These are phyloP conservation scores for Drosophila monieri DNA, from an alignment of 2,888 invertebrate species.

Conservation along the genomic window DNA sequence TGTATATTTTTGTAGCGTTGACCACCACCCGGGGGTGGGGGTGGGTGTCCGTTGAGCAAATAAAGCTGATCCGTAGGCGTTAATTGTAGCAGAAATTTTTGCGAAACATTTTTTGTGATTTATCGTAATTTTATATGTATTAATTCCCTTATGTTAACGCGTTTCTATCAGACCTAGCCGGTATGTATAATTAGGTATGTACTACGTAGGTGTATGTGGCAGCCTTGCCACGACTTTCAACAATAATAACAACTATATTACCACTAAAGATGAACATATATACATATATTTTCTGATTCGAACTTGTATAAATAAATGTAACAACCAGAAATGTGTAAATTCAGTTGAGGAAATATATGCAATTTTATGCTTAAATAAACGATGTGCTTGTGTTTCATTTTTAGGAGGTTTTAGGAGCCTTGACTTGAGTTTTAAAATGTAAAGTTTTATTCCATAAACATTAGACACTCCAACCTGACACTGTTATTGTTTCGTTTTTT, in stretches of 20 bases:
- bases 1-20: conserved; percentile 69
- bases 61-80: conserved; percentile 59
- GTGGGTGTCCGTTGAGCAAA: neutral
- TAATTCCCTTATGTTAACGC: conserved; percentile 44
- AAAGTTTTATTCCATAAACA: neutral
- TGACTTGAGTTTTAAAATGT: neutral
- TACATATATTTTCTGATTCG: conserved; percentile 69
- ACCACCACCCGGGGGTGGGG: conserved; percentile 17
- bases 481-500: neutral
- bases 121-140: conserved; percentile 68
- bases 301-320: conserved; percentile 51
- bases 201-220: conserved; percentile 26
- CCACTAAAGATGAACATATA: conserved; percentile 34
- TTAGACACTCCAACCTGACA: conserved; percentile 7
- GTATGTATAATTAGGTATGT: conserved; percentile 30
- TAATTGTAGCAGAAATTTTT: conserved; percentile 72
- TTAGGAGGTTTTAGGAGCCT: too few relatives aligned
- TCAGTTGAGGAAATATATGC: conserved; percentile 55
- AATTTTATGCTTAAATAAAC: conserved; percentile 65
- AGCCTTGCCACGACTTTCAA: conserved; percentile 43
- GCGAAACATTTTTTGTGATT: conserved; percentile 71
- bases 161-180: conserved; percentile 32
- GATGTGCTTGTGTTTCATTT: neutral
- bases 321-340: conserved; percentile 46
- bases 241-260: conserved; percentile 31